Evolutionary conservation across 1,140 invertebrate genomes (phyloP), one percentile per base, ranked within the genome.

Genomic region (Bombus fervidus): DNA sequence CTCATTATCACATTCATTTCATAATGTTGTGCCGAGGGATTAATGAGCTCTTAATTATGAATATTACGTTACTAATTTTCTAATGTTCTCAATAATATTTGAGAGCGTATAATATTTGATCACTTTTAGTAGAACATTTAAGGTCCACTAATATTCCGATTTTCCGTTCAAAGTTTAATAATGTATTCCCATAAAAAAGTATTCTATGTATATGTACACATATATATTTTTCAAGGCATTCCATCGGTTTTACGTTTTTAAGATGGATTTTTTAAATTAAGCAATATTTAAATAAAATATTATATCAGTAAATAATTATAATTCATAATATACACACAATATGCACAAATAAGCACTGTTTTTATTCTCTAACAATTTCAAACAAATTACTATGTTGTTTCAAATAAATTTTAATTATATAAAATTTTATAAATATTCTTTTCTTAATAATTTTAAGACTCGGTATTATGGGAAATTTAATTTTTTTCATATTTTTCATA

Each of bases 51-150:
- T 57, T 81, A 85, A 85, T 74, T 80, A 43, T 31, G 59, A 73
- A 85, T 64, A 66, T 85, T 28, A 71, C 83, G 59, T 81, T 85
- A 81, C 22, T 72, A 80, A 81, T 74, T 74, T 66, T 31, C 69
- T 74, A 84, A 73, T 66, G 66, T 57, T 28, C 34, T 31, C 83
- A 41, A 64, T 85, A 81, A 66, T 12, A 15, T 15, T 15, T 47
- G 0, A 22, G 59, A 39, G 15, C 39, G 3, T 4, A 53, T 53
- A 43, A 25, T 64, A 47, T 59, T 37, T 62, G 25, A 75, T 37
- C 8, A 39, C 4, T 43, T 18, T 22, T n/a, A 5, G 47, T 22
- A 53, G 8, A 53, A 53, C 18, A 53, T 28, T 31, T 5, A n/a
- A n/a, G 12, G 9, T 15, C 37, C 15, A 5, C 9, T 8, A 12